A percentile compares a stretch with the other conserved stretches of the same genome.
Evolutionary conservation across 2,797 vertebrate species (phyloP).

Genomic region (Notolabrus celidotus): DNA sequence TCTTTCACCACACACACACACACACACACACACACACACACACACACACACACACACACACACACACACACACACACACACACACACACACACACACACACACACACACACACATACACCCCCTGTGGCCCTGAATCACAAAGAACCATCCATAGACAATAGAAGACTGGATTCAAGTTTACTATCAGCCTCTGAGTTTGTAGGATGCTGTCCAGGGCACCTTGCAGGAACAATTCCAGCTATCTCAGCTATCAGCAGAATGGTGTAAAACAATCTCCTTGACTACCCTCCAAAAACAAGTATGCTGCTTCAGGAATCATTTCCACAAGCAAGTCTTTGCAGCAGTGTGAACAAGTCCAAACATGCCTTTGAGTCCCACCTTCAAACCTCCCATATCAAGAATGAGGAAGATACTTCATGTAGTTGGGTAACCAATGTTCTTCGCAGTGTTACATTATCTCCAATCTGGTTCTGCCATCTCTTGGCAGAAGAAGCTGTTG

Average conservation of each 20-base stretch:
- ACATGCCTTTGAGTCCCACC: constrained; percentile 43
- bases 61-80: too few species aligned
- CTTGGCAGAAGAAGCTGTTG: constrained; percentile 10
- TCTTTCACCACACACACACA: neutral
- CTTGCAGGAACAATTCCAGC: neutral
- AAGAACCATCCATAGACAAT: constrained; percentile 19
- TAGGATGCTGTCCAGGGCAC: neutral
- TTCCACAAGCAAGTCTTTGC: constrained; percentile 25
- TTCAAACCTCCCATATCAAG: constrained; percentile 40
- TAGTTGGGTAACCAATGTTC: constrained; percentile 28
- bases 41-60: too few species aligned
- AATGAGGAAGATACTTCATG: constrained; percentile 59
- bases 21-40: neutral
- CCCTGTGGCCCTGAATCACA: neutral
- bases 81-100: too few species aligned
- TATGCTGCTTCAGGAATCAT: constrained; percentile 16
- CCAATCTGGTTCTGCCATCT: constrained; percentile 31
- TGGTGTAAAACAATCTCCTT: constrained; percentile 32
- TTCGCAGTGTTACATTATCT: constrained; percentile 26
- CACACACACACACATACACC: too few species aligned
- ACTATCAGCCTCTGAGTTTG: constrained; percentile 5
- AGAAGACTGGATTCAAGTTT: constrained; percentile 1
- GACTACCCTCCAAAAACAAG: constrained; percentile 38
- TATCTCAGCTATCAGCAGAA: constrained; percentile 21
- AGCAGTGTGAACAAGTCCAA: constrained; percentile 42